Evolutionary conservation across 2,113 vertebrate species (phyloP).

Genomic region (Etheostoma cragini): DNA sequence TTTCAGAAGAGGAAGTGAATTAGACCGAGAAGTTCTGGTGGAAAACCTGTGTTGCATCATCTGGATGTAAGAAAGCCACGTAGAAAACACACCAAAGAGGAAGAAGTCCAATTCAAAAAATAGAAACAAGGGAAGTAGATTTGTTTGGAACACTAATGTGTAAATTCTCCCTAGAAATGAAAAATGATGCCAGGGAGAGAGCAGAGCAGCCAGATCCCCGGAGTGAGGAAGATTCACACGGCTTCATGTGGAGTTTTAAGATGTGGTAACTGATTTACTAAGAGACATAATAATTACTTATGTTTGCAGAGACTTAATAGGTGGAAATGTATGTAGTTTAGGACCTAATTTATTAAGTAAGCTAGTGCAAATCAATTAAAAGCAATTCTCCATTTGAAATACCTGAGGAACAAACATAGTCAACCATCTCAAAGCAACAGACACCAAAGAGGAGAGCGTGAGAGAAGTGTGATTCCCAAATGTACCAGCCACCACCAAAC

Average conservation of each 20-base stretch:
- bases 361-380: conserved; percentile 34
- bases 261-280: conserved; percentile 19
- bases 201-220: background rate
- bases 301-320: conserved; percentile 19
- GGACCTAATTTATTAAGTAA: conserved; percentile 19
- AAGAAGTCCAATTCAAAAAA: background rate
- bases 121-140: background rate
- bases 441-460: background rate
- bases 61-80: background rate
- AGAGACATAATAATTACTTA: conserved; percentile 8
- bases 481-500: conserved; percentile 4
- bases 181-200: conserved; percentile 4
- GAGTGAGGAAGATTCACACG: background rate
- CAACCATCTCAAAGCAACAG: conserved; percentile 31
- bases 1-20: background rate
- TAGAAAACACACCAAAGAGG: background rate
- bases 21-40: background rate
- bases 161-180: background rate
- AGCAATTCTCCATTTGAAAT: conserved; percentile 47
- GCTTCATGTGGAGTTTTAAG: conserved; percentile 20
- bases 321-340: conserved; percentile 26
- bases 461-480: conserved; percentile 9
- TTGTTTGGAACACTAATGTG: conserved; percentile 7
- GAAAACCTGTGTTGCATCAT: background rate
- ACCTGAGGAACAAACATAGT: conserved; percentile 14